phyloP scores from a whole-genome alignment of 2,888 invertebrate genomes.

The Sinelater perroti region DNA sequence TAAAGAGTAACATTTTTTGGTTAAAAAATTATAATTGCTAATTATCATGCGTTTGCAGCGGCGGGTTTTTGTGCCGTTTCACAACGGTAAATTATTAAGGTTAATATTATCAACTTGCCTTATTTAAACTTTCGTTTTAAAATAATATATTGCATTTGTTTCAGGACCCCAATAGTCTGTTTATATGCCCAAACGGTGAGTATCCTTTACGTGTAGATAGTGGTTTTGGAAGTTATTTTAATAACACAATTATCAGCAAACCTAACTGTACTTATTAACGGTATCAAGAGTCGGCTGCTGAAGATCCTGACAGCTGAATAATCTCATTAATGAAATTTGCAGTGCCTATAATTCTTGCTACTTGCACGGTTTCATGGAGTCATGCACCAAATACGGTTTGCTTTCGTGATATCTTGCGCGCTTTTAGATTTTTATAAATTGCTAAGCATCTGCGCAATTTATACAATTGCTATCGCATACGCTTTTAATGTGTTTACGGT shows the following conservation, averaged over 20 bases:
- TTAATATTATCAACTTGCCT: not conserved
- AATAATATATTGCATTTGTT: constrained; percentile 56
- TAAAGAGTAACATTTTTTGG: no score
- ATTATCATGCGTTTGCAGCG: constrained; percentile 16
- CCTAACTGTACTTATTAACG: constrained; percentile 51
- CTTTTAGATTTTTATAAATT: no score
- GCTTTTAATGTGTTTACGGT: no score
- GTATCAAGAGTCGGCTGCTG: constrained; percentile 42
- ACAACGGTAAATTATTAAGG: constrained; percentile 12
- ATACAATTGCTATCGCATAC: no score
- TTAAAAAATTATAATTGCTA: not conserved
- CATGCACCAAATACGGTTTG: constrained; percentile 25
- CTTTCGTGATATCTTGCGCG: no score
- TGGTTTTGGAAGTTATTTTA: constrained; percentile 36
- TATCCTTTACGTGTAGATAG: constrained; percentile 4
- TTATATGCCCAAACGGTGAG: constrained; percentile 76
- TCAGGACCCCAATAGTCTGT: constrained; percentile 70
- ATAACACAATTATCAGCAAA: constrained; percentile 42
- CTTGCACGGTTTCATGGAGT: constrained; percentile 21
- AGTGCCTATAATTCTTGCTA: constrained; percentile 17
- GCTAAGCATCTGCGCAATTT: no score
- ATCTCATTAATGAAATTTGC: constrained; percentile 31
- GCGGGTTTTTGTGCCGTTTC: constrained; percentile 13
- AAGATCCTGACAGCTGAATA: constrained; percentile 38
- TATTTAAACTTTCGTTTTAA: constrained; percentile 21